These are phyloP conservation scores for Dryadula phaetusa DNA, from an alignment of 2,888 invertebrate species.

Conservation along the genomic window DNA sequence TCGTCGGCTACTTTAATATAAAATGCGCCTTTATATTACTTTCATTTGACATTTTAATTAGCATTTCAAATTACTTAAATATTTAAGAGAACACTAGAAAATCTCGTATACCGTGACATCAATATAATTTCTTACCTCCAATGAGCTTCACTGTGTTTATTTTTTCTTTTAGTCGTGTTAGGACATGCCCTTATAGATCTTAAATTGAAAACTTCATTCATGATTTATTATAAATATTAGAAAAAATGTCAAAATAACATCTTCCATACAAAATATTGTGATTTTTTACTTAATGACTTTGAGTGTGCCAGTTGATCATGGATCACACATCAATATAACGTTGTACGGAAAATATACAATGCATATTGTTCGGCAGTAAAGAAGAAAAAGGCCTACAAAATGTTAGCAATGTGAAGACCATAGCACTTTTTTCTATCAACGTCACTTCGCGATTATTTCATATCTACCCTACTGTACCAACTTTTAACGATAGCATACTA, in stretches of 20 bases:
- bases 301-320: too few species aligned
- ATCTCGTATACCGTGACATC: conserved; percentile 45
- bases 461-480: neutral
- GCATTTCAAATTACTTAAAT: neutral
- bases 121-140: conserved; percentile 46
- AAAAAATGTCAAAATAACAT: neutral
- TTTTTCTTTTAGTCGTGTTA: conserved; percentile 35
- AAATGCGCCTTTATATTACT: neutral
- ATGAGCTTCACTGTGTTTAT: conserved; percentile 41
- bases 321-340: too few species aligned
- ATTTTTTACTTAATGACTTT: neutral
- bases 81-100: neutral
- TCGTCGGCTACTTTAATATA: neutral
- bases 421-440: neutral
- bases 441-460: conserved; percentile 6
- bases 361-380: too few species aligned
- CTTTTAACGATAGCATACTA: too few species aligned
- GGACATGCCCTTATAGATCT: conserved; percentile 5
- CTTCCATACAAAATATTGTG: neutral
- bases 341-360: too few species aligned
- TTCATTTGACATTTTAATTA: conserved; percentile 8
- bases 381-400: too few species aligned
- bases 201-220: conserved; percentile 34
- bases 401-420: neutral
- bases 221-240: conserved; percentile 15